Conservation (phyloP, 1,140 invertebrate genomes). For the Lanistes nyassanus region DNA sequence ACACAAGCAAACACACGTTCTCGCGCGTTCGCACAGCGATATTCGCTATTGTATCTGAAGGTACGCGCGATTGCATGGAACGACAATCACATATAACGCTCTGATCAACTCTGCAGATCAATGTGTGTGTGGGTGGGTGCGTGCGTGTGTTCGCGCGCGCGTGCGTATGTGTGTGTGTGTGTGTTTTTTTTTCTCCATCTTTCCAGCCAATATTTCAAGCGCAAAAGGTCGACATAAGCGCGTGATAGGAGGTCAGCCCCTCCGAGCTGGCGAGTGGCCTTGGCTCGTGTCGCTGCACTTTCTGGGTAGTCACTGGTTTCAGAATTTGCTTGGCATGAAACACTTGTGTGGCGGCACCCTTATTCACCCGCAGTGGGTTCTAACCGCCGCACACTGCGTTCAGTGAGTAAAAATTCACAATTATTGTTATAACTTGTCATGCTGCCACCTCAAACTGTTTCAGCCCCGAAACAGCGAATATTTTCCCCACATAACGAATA, state of each 20-base stretch:
- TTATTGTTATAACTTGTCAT: neutral
- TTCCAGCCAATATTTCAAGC: neutral
- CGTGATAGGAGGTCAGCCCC: conserved; percentile 49
- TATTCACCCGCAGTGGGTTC: conserved; percentile 64
- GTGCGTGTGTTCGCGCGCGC: neutral
- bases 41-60: neutral
- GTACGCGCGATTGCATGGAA: neutral
- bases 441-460: neutral
- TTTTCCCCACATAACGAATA: no score
- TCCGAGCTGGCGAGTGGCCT: conserved; percentile 56
- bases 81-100: neutral
- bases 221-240: conserved; percentile 24
- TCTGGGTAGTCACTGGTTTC: conserved; percentile 36
- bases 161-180: no score
- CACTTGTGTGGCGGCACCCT: conserved; percentile 67
- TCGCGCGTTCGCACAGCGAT: no score
- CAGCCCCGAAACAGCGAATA: no score
- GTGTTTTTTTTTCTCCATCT: no score
- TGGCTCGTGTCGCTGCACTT: conserved; percentile 61
- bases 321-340: conserved; percentile 38
- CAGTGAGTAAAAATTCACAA: conserved; percentile 42
- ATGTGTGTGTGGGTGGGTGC: neutral
- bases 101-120: neutral
- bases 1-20: neutral
- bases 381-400: conserved; percentile 69